Base-by-base conservation (phyloP, 2,797 vertebrate genomes). In the Chromobotia macracanthus region DNA sequence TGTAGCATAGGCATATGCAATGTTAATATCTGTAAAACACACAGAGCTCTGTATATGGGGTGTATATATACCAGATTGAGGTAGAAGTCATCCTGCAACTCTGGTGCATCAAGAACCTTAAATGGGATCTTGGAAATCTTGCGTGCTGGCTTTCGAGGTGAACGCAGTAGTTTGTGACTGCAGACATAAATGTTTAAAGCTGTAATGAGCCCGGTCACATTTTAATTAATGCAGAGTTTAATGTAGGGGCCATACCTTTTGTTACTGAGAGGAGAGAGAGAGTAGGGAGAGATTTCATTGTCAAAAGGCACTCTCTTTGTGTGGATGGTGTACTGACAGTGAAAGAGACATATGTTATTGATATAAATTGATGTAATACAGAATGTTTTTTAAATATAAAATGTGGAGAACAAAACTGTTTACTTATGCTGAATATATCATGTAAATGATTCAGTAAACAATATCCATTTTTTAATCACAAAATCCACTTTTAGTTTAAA, bases 111-210 rank as follows among this genome's bases (percentile, higher is more conserved):
- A 85, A 95, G 90, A 80, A 95, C 94, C 79, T 95, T 95, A 86
- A 95, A 95, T 28, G 94, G 94, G 88, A 95, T 95, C 92, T 95
- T 95, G 77, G 94, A 95, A 89, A 95, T 95, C 89, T 95, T 95
- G 1, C 94, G 90, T 19, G 94, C 93, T 0, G 94, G 94, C 85
- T 95, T 95, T 13, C 94, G 90, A 55, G 94, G 94, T 13, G 94
- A 95, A 31, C 94, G 93, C 55, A 95, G 91, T 84, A 94, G 90
- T 89, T 94, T 95, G 87, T 95, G 94, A 89, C 94, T 95, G 16
- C 9, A 48, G 44, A 23, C 6, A 77, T 51, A 61, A 60, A n/a
- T n/a, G n/a, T n/a, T n/a, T n/a, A n/a, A n/a, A n/a, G n/a, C 10
- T 44, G 41, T 44, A 11, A 44, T 44, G 41, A 5, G 41, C 10